phyloP scores from a whole-genome alignment of 2,888 invertebrate genomes.

The Caenorhabditis drosophilae region DNA sequence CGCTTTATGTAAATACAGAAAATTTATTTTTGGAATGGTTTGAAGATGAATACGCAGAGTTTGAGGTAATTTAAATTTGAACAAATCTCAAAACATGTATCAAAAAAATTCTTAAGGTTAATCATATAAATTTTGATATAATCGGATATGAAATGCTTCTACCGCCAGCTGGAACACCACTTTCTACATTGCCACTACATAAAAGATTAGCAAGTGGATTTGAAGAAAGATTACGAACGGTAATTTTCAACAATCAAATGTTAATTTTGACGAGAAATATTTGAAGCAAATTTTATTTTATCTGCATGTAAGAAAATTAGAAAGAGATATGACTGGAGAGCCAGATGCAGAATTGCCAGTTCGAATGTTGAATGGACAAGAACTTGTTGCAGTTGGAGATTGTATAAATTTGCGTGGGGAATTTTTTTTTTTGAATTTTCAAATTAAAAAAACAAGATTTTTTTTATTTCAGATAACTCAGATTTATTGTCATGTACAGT shows the following conservation, averaged over 20 bases:
- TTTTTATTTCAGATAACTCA: conserved; percentile 82
- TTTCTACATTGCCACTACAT: conserved; percentile 91
- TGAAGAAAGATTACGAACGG: conserved; percentile 75
- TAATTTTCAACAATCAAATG: conserved; percentile 39
- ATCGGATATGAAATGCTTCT: conserved; percentile 93
- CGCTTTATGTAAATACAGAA: conserved; percentile 77
- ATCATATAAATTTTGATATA: conserved; percentile 76
- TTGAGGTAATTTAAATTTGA: conserved; percentile 74
- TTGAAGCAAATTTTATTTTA: conserved; percentile 48
- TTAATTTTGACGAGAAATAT: not conserved
- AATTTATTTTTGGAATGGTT: conserved; percentile 98
- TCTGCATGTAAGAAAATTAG: conserved; percentile 47
- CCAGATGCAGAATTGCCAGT: conserved; percentile 86
- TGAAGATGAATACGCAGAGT: conserved; percentile 94
- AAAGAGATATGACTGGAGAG: conserved; percentile 72
- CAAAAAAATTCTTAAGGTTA: conserved; percentile 31
- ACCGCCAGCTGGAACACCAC: conserved; percentile 92
- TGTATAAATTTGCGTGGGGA: conserved; percentile 89
- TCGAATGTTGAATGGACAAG: conserved; percentile 77
- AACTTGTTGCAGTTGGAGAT: conserved; percentile 89
- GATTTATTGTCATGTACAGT: conserved; percentile 93
- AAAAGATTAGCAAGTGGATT: conserved; percentile 94
- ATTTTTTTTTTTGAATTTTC: conserved; percentile 1
- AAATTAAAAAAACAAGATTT: not conserved
- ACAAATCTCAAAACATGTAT: not conserved